Conservation (phyloP, 1,140 invertebrate species). For the Drosophila repleta region DNA sequence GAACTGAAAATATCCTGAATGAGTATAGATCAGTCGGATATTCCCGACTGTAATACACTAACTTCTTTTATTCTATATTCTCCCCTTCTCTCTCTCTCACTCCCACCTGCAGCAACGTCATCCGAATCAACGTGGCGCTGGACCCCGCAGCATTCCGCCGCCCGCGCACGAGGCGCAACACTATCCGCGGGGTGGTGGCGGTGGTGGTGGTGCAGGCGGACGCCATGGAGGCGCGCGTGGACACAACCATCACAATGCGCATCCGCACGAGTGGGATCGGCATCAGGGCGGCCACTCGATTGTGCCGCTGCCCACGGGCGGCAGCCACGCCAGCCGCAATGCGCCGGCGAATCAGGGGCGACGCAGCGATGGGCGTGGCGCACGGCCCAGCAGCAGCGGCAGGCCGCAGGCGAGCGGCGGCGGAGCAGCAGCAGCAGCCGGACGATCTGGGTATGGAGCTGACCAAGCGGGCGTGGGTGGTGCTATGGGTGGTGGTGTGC, state of each 20-base stretch:
- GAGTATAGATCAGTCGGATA: too few relatives aligned
- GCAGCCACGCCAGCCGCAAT: conserved; percentile 67
- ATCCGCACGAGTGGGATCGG: conserved; percentile 81
- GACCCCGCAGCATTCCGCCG: conserved; percentile 85
- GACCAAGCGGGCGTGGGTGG: conserved; percentile 54
- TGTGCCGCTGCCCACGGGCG: conserved; percentile 71
- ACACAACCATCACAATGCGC: conserved; percentile 55
- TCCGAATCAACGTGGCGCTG: conserved; percentile 83
- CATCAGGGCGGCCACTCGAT: conserved; percentile 73
- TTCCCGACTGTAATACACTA: background rate
- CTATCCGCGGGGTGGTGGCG: conserved; percentile 54
- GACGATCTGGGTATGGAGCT: conserved; percentile 9
- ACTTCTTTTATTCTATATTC: background rate
- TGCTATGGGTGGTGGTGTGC: conserved; percentile 73
- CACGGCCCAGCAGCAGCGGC: conserved; percentile 83
- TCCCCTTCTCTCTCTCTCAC: too few relatives aligned
- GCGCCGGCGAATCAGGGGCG: conserved; percentile 67
- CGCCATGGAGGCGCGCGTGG: conserved; percentile 46
- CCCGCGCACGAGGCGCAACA: conserved; percentile 77
- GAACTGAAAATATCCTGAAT: too few relatives aligned
- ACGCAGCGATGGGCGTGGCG: conserved; percentile 68
- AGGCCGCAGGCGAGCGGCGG: conserved; percentile 77
- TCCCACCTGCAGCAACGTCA: conserved; percentile 84
- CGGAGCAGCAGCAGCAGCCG: background rate
- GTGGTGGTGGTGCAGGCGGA: conserved; percentile 22